phyloP scores from a whole-genome alignment of 2,888 invertebrate species.

The Phyllotreta striolata region DNA sequence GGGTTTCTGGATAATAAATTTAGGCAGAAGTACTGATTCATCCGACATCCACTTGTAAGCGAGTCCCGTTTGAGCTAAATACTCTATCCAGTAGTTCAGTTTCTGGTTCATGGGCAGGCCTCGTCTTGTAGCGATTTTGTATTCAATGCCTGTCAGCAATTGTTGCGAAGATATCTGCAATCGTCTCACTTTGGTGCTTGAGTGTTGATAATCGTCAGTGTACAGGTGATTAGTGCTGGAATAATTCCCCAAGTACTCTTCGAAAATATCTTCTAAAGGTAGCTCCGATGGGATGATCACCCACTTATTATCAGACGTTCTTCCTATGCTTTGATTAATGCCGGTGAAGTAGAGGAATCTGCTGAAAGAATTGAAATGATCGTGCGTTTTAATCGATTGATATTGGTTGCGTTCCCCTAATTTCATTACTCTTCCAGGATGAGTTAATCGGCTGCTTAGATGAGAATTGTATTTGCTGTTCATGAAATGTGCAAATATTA shows the following conservation, averaged over 20 bases:
- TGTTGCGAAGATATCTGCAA: slow-evolving; percentile 18
- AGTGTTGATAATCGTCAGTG: not conserved
- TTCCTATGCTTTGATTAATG: slow-evolving; percentile 14
- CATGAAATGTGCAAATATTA: slow-evolving; percentile 10
- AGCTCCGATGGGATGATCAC: slow-evolving; percentile 7
- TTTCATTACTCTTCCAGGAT: slow-evolving; percentile 10
- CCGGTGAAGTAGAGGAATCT: slow-evolving; percentile 20
- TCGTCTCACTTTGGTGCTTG: not conserved
- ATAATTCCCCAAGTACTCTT: slow-evolving; percentile 8
- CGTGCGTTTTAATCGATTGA: not conserved
- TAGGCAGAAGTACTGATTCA: slow-evolving; percentile 14
- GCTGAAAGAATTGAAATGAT: not conserved
- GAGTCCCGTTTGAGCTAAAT: slow-evolving; percentile 15
- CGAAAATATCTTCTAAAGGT: not conserved
- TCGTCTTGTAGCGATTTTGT: slow-evolving; percentile 22
- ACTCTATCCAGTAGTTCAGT: slow-evolving; percentile 23
- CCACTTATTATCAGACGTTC: slow-evolving; percentile 20
- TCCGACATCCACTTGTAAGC: slow-evolving; percentile 20
- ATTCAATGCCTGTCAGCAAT: slow-evolving; percentile 24
- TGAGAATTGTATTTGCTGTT: slow-evolving; percentile 14
- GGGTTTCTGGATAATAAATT: slow-evolving; percentile 19
- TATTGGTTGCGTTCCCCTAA: not conserved
- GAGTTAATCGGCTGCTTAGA: slow-evolving; percentile 14
- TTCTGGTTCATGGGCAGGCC: slow-evolving; percentile 3
- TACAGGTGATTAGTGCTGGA: not conserved